Conservation (phyloP, 2,797 vertebrate species). For the Huso huso region DNA sequence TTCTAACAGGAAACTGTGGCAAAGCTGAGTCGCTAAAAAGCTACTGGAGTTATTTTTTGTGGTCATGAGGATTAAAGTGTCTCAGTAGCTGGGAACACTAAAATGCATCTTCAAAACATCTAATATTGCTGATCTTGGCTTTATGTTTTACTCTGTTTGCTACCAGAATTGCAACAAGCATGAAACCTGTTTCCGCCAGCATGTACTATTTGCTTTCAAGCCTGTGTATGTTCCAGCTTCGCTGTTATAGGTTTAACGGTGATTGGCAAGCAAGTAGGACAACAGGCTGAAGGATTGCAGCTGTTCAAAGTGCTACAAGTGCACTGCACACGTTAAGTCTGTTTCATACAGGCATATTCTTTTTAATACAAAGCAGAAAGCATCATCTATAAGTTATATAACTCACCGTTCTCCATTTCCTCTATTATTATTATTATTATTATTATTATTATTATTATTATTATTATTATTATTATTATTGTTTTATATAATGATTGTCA, state of each 20-base stretch:
- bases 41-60: conserved; percentile 62
- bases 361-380: no score
- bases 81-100: conserved; percentile 46
- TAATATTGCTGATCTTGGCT: conserved; percentile 50
- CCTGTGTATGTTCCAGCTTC: background rate
- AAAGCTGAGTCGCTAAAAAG: conserved; percentile 50
- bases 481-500: no score
- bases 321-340: no score
- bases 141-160: background rate
- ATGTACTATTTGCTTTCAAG: background rate
- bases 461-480: no score
- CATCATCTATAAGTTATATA: no score
- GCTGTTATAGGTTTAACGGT: background rate
- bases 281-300: background rate
- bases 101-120: conserved; percentile 55
- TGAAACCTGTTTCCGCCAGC: background rate
- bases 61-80: conserved; percentile 53
- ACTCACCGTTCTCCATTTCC: no score
- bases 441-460: no score
- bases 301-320: background rate
- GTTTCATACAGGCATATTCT: no score
- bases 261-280: background rate
- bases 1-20: conserved; percentile 60
- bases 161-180: background rate
- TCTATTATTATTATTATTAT: no score